Evolutionary conservation across 35 echinoderm and acorn worm genomes (phyloP), one percentile per base, ranked within the genome.

Genomic region (Stichopus chloronotus): DNA sequence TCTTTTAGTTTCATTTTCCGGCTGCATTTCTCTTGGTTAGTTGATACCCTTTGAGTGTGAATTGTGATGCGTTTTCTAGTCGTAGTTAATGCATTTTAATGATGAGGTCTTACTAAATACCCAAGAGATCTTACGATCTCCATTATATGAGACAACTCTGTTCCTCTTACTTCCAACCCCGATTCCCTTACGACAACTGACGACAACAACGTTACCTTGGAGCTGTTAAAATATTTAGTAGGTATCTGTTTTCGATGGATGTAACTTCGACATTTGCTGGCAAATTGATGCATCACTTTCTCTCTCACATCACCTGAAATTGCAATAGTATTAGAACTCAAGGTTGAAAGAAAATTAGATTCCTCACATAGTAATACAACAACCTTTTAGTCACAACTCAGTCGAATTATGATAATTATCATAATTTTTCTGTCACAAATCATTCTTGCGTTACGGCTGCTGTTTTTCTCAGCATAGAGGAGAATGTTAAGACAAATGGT

Each of bases 271-370:
- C 57, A 85, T 52, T 30, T 25, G 59, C 25, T 71, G 87, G 59
- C 87, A 89, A 89, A 89, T 69, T 89, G 87, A 89, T 89, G 87
- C 87, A 89, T 89, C 87, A 89, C 61, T 71, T 24, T 23, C 22
- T 54, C 30, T 63, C 87, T 9, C 59, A 20, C 57, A 89, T n/a
- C 57, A 89, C 87, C 52, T 89, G 59, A 85, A 87, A 89, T 63
- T 63, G 60, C 19, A 59, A 25, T 24, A 65, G 21, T 85, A 85
- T 58, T 85, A 85, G 54, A 85, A 89, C 71, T 89, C 59, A 89
- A 89, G 87, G 87, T 89, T 89, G 87, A 52, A 54, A 89, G 87
- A 89, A 89, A 89, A 89, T 89, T 61, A 71, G 60, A 89, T 89
- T 89, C 61, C 59, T 71, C 23, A 55, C 30, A 55, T 85, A 56